Evolutionary conservation across 2,888 invertebrate species (phyloP).

Genomic region (Galeopsomyia nigrocyanea): DNA sequence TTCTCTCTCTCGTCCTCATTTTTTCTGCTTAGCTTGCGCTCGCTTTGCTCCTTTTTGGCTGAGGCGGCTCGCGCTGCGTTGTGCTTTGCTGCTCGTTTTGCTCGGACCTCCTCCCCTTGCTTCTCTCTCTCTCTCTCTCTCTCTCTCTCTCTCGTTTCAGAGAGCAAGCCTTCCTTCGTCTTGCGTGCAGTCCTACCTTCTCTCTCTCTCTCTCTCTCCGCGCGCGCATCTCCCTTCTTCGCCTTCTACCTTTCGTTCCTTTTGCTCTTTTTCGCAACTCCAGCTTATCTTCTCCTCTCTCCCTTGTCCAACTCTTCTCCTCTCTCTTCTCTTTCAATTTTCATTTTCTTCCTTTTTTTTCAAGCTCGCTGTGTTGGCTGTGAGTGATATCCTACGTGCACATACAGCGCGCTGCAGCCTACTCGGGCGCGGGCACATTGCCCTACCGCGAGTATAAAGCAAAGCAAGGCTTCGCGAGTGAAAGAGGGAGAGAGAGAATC

Average conservation of each 20-base stretch:
- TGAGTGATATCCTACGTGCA: conserved; percentile 41
- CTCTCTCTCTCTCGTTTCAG: background rate
- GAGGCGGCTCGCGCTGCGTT: no score
- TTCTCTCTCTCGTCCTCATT: conserved; percentile 39
- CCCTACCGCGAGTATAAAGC: no score
- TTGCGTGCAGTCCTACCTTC: no score
- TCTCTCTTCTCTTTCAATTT: conserved; percentile 44
- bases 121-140: background rate
- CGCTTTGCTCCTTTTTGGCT: no score
- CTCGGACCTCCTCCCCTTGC: background rate
- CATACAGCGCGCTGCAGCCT: no score
- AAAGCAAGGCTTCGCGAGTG: no score
- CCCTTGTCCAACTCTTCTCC: conserved; percentile 49
- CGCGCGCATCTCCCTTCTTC: no score
- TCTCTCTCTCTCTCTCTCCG: no score
- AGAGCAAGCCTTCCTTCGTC: conserved; percentile 49
- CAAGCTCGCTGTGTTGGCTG: conserved; percentile 51
- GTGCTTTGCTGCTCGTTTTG: no score
- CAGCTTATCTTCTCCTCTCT: conserved; percentile 46
- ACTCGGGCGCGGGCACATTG: no score
- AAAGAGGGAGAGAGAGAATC: conserved; percentile 45
- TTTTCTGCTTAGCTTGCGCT: conserved; percentile 1
- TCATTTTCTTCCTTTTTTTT: conserved; percentile 45
- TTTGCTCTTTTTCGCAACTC: conserved; percentile 54
- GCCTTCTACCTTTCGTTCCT: conserved; percentile 36